Conservation (phyloP, 2,888 invertebrate genomes). For the Drosophila antonietae region DNA sequence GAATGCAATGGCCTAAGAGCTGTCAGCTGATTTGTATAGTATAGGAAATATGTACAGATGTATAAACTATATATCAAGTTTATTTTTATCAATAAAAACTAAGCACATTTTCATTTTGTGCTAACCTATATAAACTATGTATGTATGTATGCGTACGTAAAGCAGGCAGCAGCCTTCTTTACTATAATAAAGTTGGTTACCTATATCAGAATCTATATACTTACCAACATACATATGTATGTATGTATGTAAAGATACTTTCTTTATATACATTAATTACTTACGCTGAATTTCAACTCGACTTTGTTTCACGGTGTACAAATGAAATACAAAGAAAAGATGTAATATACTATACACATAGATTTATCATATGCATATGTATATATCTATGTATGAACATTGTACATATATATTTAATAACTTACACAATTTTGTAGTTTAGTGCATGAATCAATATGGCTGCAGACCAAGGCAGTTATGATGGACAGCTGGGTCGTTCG, state of each 20-base stretch:
- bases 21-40: no score
- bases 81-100: neutral
- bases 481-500: constrained; percentile 9
- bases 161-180: neutral
- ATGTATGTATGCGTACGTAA: no score
- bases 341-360: no score
- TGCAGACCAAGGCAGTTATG: constrained; percentile 27
- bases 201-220: neutral
- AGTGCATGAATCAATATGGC: constrained; percentile 50
- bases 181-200: neutral
- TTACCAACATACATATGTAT: neutral
- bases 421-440: neutral
- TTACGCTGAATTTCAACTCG: neutral
- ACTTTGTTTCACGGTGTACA: neutral
- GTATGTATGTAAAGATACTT: no score
- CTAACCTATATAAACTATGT: neutral
- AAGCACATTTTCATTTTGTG: neutral
- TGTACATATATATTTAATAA: neutral
- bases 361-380: neutral
- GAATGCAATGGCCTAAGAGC: no score
- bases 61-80: neutral
- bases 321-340: neutral
- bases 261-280: no score
- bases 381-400: neutral
- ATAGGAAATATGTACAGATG: neutral